These are phyloP conservation scores for Gymnocypris eckloni DNA, from an alignment of 2,797 vertebrate genomes.

Conservation along the genomic window DNA sequence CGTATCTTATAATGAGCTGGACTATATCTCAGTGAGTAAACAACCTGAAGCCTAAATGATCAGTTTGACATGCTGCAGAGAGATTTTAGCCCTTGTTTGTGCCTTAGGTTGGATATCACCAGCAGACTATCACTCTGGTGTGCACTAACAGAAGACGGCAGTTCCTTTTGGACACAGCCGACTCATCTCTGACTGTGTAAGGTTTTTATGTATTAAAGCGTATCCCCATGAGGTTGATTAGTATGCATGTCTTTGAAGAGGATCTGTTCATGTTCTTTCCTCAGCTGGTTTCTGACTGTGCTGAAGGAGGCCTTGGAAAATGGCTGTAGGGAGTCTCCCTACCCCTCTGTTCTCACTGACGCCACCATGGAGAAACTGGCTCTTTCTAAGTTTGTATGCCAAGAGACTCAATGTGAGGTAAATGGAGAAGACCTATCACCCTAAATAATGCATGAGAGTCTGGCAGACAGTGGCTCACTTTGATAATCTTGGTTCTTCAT, in stretches of 20 bases:
- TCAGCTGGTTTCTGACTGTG: slow-evolving; percentile 89
- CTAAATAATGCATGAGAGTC: slow-evolving; percentile 14
- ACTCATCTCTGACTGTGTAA: slow-evolving; percentile 89
- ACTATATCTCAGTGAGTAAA: slow-evolving; percentile 92
- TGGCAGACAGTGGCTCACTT: slow-evolving; percentile 12
- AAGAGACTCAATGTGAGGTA: slow-evolving; percentile 94
- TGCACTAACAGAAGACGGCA: slow-evolving; percentile 95
- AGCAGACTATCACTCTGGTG: slow-evolving; percentile 91
- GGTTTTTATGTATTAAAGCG: slow-evolving; percentile 55
- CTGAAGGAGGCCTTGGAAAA: slow-evolving; percentile 93
- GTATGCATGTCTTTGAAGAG: neutral
- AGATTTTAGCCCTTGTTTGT: slow-evolving; percentile 44
- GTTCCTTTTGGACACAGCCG: slow-evolving; percentile 92
- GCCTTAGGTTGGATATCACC: slow-evolving; percentile 90
- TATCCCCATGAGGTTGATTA: neutral
- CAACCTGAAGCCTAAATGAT: neutral
- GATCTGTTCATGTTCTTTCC: neutral
- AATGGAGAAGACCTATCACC: slow-evolving; percentile 7
- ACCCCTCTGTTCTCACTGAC: slow-evolving; percentile 91
- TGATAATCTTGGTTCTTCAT: slow-evolving; percentile 13
- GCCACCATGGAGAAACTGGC: slow-evolving; percentile 98
- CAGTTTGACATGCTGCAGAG: slow-evolving; percentile 6
- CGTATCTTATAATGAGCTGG: slow-evolving; percentile 93
- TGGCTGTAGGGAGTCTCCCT: slow-evolving; percentile 91
- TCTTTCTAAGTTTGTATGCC: slow-evolving; percentile 93